Percentiles rank a stretch among this genome's conserved stretches.
These are phyloP conservation scores for Myathropa florea DNA, from an alignment of 2,888 invertebrate species.

Conservation along the genomic window DNA sequence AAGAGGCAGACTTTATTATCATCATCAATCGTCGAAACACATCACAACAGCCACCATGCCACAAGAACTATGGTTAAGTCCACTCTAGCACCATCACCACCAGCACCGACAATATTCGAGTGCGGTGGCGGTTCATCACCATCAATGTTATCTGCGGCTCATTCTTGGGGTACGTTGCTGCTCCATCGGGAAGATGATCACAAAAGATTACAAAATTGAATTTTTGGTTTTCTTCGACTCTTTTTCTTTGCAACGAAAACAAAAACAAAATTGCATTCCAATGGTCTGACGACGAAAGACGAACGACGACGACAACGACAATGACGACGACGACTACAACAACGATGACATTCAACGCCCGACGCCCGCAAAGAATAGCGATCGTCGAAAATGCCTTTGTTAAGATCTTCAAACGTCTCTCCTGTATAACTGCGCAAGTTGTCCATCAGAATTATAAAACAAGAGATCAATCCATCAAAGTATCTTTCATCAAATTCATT, in stretches of 20 bases:
- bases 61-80: conserved; percentile 29
- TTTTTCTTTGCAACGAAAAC: conserved; percentile 23
- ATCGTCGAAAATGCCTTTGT: conserved; percentile 49
- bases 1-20: conserved; percentile 43
- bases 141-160: conserved; percentile 61
- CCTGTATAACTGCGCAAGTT: conserved; percentile 61
- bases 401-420: conserved; percentile 47
- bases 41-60: conserved; percentile 44
- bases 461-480: conserved; percentile 71
- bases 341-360: not conserved
- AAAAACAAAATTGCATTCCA: conserved; percentile 52
- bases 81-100: conserved; percentile 13
- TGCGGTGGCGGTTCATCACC: conserved; percentile 61
- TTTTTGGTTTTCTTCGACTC: conserved; percentile 56
- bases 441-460: conserved; percentile 70
- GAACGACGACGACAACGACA: conserved; percentile 6
- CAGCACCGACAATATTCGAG: conserved; percentile 21
- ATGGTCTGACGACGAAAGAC: conserved; percentile 21
- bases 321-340: not conserved
- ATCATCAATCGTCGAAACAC: conserved; percentile 50
- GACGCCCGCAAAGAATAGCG: conserved; percentile 15
- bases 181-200: conserved; percentile 59
- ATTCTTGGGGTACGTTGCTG: conserved; percentile 41
- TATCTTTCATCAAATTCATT: conserved; percentile 58
- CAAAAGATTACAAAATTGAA: conserved; percentile 71